phyloP scores from a whole-genome alignment of 2,797 vertebrate genomes.

The Tokudaia muenninki region DNA sequence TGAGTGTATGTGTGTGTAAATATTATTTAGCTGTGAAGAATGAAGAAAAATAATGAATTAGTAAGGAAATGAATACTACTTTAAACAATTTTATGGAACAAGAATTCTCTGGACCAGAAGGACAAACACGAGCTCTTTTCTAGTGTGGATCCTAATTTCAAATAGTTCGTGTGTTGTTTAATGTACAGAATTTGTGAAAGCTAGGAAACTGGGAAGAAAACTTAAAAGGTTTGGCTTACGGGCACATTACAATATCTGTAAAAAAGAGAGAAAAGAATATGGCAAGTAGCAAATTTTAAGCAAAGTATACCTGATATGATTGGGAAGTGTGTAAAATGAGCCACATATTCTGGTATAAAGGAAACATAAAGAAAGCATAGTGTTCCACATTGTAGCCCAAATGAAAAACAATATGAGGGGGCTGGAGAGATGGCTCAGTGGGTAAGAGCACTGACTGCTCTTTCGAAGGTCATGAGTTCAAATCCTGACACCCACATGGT shows the following conservation, averaged over 20 bases:
- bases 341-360: background rate
- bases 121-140: background rate
- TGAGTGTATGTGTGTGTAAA: background rate
- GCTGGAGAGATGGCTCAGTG: too few species aligned
- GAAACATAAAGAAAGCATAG: background rate
- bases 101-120: background rate
- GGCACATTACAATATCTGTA: background rate
- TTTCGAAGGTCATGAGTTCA: too few species aligned
- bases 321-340: background rate
- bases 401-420: background rate
- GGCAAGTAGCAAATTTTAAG: background rate
- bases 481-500: too few species aligned
- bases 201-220: background rate
- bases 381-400: background rate
- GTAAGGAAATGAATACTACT: background rate
- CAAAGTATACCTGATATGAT: background rate
- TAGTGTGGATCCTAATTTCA: background rate
- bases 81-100: background rate
- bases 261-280: background rate
- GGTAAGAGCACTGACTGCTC: too few species aligned
- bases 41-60: background rate
- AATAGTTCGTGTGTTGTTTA: background rate
- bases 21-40: background rate
- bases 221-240: background rate
- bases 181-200: background rate